A percentile compares a stretch with the other conserved stretches of the same genome.
Conservation (phyloP, 2,888 invertebrate genomes). For the Caenorhabditis sp. region DNA sequence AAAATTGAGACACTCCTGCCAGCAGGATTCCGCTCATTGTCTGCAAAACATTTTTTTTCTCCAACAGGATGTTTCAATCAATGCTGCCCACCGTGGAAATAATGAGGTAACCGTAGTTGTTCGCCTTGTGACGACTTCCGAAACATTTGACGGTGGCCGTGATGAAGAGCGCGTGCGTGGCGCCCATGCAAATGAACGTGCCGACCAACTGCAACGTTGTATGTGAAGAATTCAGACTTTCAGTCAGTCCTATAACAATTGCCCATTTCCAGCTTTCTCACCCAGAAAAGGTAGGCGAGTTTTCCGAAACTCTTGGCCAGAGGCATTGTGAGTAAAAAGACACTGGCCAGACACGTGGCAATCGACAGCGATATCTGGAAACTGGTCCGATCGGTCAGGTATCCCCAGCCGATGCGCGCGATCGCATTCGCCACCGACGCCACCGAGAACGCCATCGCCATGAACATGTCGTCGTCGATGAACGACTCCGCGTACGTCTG, state of each 20-base stretch:
- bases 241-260: neutral
- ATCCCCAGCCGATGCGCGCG: constrained; percentile 81
- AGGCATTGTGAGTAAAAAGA: constrained; percentile 76
- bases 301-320: constrained; percentile 65
- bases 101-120: constrained; percentile 76
- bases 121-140: constrained; percentile 74
- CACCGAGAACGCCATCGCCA: constrained; percentile 81
- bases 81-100: constrained; percentile 73
- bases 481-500: constrained; percentile 77
- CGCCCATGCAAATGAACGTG: constrained; percentile 77
- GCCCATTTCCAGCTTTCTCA: constrained; percentile 6
- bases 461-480: constrained; percentile 81
- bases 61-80: no score
- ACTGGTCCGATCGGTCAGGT: constrained; percentile 80
- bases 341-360: constrained; percentile 75
- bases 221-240: no score
- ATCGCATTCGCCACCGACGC: constrained; percentile 81
- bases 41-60: no score
- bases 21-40: constrained; percentile 73
- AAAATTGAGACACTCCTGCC: constrained; percentile 71
- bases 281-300: constrained; percentile 41
- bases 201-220: constrained; percentile 67
- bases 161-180: constrained; percentile 78
- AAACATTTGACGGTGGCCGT: constrained; percentile 77
- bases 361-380: constrained; percentile 79